phyloP scores from a whole-genome alignment of 2,113 vertebrate genomes.

The Zosterops borbonicus region DNA sequence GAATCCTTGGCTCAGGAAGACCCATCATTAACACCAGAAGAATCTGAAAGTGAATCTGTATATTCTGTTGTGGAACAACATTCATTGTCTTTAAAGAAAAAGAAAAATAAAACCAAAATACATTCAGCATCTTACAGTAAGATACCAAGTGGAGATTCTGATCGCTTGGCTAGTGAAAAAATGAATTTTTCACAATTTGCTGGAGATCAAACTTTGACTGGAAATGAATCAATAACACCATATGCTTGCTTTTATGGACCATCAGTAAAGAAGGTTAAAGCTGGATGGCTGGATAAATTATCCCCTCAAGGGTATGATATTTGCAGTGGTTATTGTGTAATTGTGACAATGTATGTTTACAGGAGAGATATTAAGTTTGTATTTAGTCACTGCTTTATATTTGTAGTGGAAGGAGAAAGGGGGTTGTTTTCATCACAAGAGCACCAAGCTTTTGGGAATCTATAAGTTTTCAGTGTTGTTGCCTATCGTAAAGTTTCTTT shows the following conservation, averaged over 20 bases:
- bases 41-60: slow-evolving; percentile 68
- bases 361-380: background rate
- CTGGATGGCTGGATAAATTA: slow-evolving; percentile 94
- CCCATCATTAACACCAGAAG: background rate
- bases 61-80: slow-evolving; percentile 83
- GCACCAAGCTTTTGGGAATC: background rate
- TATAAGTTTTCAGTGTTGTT: background rate
- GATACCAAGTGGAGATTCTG: slow-evolving; percentile 30
- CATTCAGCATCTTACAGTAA: background rate
- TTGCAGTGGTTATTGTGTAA: background rate
- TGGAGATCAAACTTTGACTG: background rate
- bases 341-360: background rate
- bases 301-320: slow-evolving; percentile 89
- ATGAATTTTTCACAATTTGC: slow-evolving; percentile 46
- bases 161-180: slow-evolving; percentile 60
- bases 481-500: background rate
- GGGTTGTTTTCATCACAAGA: background rate
- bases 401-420: background rate
- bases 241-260: slow-evolving; percentile 94
- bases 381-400: background rate
- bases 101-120: slow-evolving; percentile 48
- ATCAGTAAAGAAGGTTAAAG: slow-evolving; percentile 74
- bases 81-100: slow-evolving; percentile 58
- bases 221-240: slow-evolving; percentile 79
- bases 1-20: slow-evolving; percentile 55